These are phyloP conservation scores for Tangara arthus DNA, from an alignment of 2,797 vertebrate species.

Conservation along the genomic window DNA sequence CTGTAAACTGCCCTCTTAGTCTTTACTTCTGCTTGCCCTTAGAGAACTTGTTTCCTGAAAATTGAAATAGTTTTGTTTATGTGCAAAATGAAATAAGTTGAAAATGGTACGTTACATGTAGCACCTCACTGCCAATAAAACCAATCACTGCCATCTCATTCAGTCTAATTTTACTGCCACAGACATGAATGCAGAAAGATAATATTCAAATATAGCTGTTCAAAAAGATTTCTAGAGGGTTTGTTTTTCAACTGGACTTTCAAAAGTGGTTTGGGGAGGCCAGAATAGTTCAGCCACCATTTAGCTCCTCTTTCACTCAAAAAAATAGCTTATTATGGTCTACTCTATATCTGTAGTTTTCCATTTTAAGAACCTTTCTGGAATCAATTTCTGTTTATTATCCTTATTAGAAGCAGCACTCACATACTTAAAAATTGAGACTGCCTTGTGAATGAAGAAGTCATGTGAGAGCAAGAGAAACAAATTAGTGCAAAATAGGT, in stretches of 20 bases:
- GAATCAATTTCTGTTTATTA: not conserved
- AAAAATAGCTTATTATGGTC: not conserved
- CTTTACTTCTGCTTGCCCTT: not conserved
- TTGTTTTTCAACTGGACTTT: not conserved
- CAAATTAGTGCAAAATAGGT: not conserved
- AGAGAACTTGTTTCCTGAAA: not conserved
- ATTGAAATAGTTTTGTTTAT: not conserved
- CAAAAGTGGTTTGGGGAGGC: not conserved
- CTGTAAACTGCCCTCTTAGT: not conserved
- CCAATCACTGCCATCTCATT: not conserved
- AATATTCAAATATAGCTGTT: not conserved
- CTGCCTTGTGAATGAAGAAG: not conserved
- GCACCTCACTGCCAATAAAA: not conserved
- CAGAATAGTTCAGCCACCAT: not conserved
- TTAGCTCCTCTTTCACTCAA: not conserved
- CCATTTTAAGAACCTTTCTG: not conserved
- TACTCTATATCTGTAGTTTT: not conserved
- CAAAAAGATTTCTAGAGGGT: not conserved
- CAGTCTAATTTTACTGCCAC: not conserved
- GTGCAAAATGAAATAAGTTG: not conserved
- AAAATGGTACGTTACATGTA: not conserved
- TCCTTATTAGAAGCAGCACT: not conserved
- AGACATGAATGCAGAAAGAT: not conserved
- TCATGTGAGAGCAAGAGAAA: not conserved
- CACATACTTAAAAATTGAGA: not conserved